Conservation (phyloP, 2,797 vertebrate species). For the Hirundo rustica region DNA sequence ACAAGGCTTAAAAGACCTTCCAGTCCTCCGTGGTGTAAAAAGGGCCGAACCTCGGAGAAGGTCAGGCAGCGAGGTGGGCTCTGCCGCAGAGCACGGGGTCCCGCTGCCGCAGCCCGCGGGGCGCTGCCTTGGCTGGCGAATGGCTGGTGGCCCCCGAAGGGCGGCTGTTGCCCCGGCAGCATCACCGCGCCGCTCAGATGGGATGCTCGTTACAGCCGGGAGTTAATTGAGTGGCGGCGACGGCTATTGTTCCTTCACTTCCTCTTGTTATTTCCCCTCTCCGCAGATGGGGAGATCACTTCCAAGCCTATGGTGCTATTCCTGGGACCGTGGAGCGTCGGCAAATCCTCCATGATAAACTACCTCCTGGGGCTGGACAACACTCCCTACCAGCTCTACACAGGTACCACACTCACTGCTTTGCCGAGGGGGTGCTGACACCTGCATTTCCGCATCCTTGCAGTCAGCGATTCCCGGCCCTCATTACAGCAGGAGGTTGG, state of each 20-base stretch:
- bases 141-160: background rate
- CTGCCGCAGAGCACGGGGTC: background rate
- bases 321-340: slow-evolving; percentile 98
- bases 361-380: slow-evolving; percentile 94
- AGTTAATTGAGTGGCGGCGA: background rate
- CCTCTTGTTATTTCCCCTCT: slow-evolving; percentile 53
- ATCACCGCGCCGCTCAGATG: background rate
- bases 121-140: background rate
- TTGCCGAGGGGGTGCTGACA: fast-evolving
- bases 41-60: background rate
- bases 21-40: background rate
- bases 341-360: slow-evolving; percentile 99
- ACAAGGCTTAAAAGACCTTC: background rate
- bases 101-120: background rate
- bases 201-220: background rate
- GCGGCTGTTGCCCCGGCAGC: background rate
- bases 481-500: fast-evolving
- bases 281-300: slow-evolving; percentile 95
- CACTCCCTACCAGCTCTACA: slow-evolving; percentile 94
- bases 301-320: slow-evolving; percentile 99
- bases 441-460: fast-evolving
- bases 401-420: slow-evolving; percentile 64
- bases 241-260: slow-evolving; percentile 55
- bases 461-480: fast-evolving
- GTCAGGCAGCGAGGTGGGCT: background rate